Base-by-base conservation (phyloP, 2,888 invertebrate species). In the Morpho achilles region DNA sequence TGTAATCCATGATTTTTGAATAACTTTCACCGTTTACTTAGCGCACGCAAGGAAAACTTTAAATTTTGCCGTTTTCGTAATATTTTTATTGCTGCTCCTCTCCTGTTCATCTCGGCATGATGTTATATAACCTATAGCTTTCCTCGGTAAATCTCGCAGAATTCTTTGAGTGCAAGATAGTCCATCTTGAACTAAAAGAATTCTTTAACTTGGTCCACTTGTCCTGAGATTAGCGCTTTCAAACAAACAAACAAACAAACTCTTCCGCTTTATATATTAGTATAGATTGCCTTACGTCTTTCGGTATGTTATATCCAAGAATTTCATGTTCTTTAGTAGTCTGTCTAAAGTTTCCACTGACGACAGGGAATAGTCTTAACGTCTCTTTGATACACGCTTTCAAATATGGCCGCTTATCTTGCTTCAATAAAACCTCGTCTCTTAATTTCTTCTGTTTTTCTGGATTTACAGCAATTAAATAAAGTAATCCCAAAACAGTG, bases 321-420 rank as follows among this genome's bases (percentile, higher is more conserved):
- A 95, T 69, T 7, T 92, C 86, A 5, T 93, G 84, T 63, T 94
- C 93, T 42, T 89, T 86, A 0, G 79, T 77, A 48, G 92, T 84
- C 56, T 79, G 79, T 61, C 94, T 86, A 8, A 92, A 70, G 62
- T 91, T 92, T 0, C 92, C 94, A 9, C 91, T 75, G 0, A 92
- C 91, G 1, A 94, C 91, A 0, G 94, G 93, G 70, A 91, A 88
- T 32, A 93, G 64, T 68, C 95, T 90, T 60, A 94, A 75, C 0
- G 93, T 87, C 79, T 96, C 96, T 73, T 95, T 96, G 47, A 96
- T 90, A 67, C 94, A 94, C 0, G 95, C 95, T 64, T 91, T 93
- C 22, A 96, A 73, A 70, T 94, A 96, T 0, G 92, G 87, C 63
- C 92, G 81, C 76, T 58, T 82, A 3, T 72, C 75, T 1, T 69